phyloP scores from a whole-genome alignment of 2,797 vertebrate species.

The Cercopithecus petaurista region DNA sequence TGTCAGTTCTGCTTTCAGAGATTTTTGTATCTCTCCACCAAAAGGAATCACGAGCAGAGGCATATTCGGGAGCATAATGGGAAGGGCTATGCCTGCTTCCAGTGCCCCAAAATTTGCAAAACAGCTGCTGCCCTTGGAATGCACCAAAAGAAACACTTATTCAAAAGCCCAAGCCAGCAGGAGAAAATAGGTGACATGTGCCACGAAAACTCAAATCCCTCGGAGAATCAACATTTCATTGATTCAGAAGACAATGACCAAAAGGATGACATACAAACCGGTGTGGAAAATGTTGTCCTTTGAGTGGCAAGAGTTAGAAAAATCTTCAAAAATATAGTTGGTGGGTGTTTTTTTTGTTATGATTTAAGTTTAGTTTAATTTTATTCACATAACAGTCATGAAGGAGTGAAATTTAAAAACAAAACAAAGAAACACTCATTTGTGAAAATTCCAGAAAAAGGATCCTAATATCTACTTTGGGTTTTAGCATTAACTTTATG shows the following conservation, averaged over 20 bases:
- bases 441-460: slow-evolving; percentile 69
- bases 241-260: slow-evolving; percentile 81
- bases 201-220: slow-evolving; percentile 75
- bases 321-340: slow-evolving; percentile 36
- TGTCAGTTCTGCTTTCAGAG: slow-evolving; percentile 98
- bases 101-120: slow-evolving; percentile 91
- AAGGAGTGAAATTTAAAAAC: slow-evolving; percentile 56
- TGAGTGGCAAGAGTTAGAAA: slow-evolving; percentile 73
- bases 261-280: slow-evolving; percentile 75
- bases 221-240: slow-evolving; percentile 77
- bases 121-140: slow-evolving; percentile 89
- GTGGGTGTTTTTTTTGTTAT: neutral
- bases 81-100: slow-evolving; percentile 90
- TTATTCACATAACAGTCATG: slow-evolving; percentile 70
- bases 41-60: slow-evolving; percentile 96
- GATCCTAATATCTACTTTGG: slow-evolving; percentile 70
- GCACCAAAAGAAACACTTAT: slow-evolving; percentile 91
- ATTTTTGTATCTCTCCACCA: slow-evolving; percentile 97
- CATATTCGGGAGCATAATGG: slow-evolving; percentile 89
- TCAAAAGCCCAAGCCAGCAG: slow-evolving; percentile 85
- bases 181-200: slow-evolving; percentile 79
- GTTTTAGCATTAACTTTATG: slow-evolving; percentile 75
- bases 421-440: neutral
- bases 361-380: slow-evolving; percentile 45
- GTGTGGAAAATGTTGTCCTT: slow-evolving; percentile 76